Evolutionary conservation across 2,888 invertebrate species (phyloP).

Genomic region (Nomada ruficornis): DNA sequence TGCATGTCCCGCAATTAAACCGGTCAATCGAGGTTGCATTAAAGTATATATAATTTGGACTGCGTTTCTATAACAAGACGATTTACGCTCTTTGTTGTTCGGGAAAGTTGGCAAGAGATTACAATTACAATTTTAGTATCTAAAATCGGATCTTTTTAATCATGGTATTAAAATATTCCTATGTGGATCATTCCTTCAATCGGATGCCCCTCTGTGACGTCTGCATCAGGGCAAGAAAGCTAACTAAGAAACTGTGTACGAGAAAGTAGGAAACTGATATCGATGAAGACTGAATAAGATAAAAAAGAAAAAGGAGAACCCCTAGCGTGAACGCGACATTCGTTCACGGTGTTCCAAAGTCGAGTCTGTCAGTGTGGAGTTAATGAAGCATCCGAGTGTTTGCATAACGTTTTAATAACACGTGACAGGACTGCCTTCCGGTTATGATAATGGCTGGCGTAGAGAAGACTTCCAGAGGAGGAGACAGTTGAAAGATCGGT

Average conservation of each 20-base stretch:
- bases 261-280: background rate
- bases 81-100: too few species aligned
- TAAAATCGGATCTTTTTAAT: too few species aligned
- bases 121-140: too few species aligned
- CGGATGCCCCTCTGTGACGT: too few species aligned
- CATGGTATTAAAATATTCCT: too few species aligned
- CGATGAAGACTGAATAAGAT: background rate
- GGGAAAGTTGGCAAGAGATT: too few species aligned
- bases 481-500: background rate
- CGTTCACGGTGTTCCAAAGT: conserved; percentile 16
- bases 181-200: too few species aligned
- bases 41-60: too few species aligned
- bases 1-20: too few species aligned
- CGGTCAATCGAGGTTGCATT: too few species aligned
- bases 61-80: too few species aligned
- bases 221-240: background rate
- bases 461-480: background rate
- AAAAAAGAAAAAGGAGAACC: background rate
- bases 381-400: conserved; percentile 49
- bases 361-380: conserved; percentile 11
- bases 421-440: conserved; percentile 45
- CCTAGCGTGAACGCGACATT: background rate
- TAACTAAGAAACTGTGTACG: background rate
- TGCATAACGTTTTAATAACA: conserved; percentile 54
- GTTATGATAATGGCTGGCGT: conserved; percentile 49